Evolutionary conservation across 2,113 vertebrate species (phyloP).

Genomic region (Eleginops maclovinus): DNA sequence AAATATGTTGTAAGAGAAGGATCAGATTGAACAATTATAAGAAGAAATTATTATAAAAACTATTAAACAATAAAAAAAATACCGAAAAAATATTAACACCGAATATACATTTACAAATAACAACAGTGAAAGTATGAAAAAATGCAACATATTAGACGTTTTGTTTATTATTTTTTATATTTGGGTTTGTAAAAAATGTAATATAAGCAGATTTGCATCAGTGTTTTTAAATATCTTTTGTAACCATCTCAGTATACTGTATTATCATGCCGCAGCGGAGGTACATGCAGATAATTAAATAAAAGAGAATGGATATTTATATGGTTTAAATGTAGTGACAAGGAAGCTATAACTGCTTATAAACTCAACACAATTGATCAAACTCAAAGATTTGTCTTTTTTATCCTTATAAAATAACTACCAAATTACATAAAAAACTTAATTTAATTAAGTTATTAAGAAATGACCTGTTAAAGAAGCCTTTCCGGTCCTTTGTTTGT

Average conservation of each 20-base stretch:
- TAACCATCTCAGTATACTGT: background rate
- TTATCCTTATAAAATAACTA: background rate
- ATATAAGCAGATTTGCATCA: too few relatives aligned
- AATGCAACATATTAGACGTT: too few relatives aligned
- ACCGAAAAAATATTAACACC: too few relatives aligned
- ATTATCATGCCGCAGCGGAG: background rate
- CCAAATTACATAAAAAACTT: background rate
- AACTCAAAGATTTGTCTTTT: background rate
- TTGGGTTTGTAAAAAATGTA: too few relatives aligned
- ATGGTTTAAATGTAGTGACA: background rate
- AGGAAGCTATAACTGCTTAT: background rate
- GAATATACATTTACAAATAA: too few relatives aligned
- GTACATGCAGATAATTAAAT: background rate
- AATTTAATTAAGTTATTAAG: background rate
- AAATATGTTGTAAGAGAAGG: too few relatives aligned
- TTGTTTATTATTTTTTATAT: too few relatives aligned
- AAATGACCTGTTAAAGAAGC: background rate
- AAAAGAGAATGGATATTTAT: background rate
- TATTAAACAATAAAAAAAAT: too few relatives aligned
- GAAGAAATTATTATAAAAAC: too few relatives aligned
- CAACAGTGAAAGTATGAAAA: too few relatives aligned
- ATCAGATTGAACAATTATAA: too few relatives aligned
- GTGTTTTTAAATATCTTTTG: background rate
- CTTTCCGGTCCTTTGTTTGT: background rate
- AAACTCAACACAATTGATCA: background rate